Evolutionary conservation across 2,888 invertebrate species (phyloP).

Genomic region (Lasioglossum oenotherae): DNA sequence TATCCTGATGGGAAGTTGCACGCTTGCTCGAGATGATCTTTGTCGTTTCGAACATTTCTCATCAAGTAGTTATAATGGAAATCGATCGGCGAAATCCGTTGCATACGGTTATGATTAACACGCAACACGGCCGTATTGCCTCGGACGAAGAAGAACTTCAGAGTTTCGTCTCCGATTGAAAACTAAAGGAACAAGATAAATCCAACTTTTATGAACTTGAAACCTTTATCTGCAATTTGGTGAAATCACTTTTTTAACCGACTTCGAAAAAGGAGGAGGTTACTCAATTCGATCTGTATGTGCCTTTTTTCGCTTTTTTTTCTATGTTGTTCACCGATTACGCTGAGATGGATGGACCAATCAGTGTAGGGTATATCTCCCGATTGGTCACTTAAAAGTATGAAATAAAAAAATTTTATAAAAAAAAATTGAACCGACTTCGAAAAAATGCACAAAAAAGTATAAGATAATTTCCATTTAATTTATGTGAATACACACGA

Average conservation of each 20-base stretch:
- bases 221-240: not conserved
- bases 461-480: no score
- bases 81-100: slow-evolving; percentile 2
- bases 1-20: slow-evolving; percentile 1
- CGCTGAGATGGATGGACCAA: no score
- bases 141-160: not conserved
- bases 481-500: no score
- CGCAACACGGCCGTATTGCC: not conserved
- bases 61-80: not conserved
- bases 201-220: not conserved
- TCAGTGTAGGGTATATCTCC: no score
- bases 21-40: not conserved
- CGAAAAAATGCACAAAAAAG: no score
- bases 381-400: no score
- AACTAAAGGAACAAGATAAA: not conserved
- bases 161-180: not conserved
- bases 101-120: not conserved
- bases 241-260: not conserved
- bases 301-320: no score
- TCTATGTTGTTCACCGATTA: no score
- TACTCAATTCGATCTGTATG: no score
- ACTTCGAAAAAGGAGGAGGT: no score
- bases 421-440: no score
- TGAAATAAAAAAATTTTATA: no score
- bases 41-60: not conserved